Evolutionary conservation across 2,888 invertebrate species (phyloP), one percentile per base, ranked within the genome.

Genomic region (Zhuqinia jingwanae): DNA sequence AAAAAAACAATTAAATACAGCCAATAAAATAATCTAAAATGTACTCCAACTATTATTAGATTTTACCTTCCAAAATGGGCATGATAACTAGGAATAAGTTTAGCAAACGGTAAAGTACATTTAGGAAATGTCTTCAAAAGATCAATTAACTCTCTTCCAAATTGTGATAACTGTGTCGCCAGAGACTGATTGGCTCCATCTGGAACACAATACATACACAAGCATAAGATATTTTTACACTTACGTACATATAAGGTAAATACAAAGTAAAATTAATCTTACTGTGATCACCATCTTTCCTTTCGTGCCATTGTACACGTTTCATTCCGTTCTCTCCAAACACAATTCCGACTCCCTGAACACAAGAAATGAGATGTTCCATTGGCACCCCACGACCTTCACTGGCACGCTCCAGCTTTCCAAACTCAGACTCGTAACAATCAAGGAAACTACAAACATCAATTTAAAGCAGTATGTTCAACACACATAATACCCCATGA

Each of bases 51-150:
- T n/a, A n/a, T n/a, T n/a, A n/a, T n/a, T n/a, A n/a, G n/a, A n/a
- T n/a, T n/a, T 65, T 53, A 83, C 85, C 85, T 85, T 0, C 98
- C 98, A 92, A 98, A 99, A 92, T 98, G 98, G 93, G 98, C 98
- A 92, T 99, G 98, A 93, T 98, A 99, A 0, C 97, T 96, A 1
- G 98, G 98, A 91, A 98, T 98, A 90, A 98, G 96, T 91, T 97
- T 96, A 92, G 94, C 95, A 92, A 96, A 95, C 2, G 96, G 95
- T 93, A 99, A 95, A 83, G 96, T 95, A 91, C 97, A 96, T 89
- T 95, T 95, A 0, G 97, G 96, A 25, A 95, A 95, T 75, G 95
- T 96, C 91, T 96, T 96, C 86, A 98, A 93, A 85, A 98, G 93
- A 92, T 98, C 98, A 0, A 96, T 95, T 22, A 98, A 94, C 92